These are phyloP conservation scores for Coptotermes formosanus DNA, from an alignment of 1,140 invertebrate species.

Conservation along the genomic window DNA sequence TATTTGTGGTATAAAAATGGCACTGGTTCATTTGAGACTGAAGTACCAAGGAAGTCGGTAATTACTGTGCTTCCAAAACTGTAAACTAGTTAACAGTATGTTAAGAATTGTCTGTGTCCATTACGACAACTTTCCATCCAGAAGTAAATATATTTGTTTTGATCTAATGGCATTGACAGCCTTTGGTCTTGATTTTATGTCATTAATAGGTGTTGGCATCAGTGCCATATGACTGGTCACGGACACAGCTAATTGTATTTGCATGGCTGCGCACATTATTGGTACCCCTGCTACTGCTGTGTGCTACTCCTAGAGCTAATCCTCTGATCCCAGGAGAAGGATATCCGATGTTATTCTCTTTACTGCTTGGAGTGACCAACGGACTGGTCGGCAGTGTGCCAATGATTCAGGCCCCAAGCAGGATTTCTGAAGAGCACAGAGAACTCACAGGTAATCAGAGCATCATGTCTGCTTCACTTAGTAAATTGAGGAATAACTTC, in stretches of 20 bases:
- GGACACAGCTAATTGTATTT: constrained; percentile 68
- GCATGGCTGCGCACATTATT: constrained; percentile 67
- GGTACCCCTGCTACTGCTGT: constrained; percentile 77
- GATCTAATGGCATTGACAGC: no score
- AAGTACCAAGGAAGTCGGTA: no score
- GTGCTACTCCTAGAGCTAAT: constrained; percentile 68
- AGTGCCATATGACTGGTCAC: constrained; percentile 76
- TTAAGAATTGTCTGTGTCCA: no score
- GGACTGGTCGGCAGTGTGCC: constrained; percentile 85
- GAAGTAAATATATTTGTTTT: no score
- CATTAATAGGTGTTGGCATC: constrained; percentile 69
- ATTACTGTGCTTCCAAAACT: no score
- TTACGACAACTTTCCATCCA: no score
- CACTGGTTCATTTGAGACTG: no score
- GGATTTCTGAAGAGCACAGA: constrained; percentile 72
- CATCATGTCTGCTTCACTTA: not conserved
- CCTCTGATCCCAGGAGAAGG: constrained; percentile 71
- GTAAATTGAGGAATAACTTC: not conserved
- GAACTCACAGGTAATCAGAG: constrained; percentile 66
- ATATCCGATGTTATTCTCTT: constrained; percentile 62
- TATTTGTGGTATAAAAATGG: no score
- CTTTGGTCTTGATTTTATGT: not conserved
- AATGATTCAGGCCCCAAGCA: constrained; percentile 84
- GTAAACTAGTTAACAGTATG: no score
- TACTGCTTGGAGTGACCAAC: constrained; percentile 78